phyloP scores from a whole-genome alignment of 1,140 invertebrate genomes.

The Mycetomoellerius zeteki region DNA sequence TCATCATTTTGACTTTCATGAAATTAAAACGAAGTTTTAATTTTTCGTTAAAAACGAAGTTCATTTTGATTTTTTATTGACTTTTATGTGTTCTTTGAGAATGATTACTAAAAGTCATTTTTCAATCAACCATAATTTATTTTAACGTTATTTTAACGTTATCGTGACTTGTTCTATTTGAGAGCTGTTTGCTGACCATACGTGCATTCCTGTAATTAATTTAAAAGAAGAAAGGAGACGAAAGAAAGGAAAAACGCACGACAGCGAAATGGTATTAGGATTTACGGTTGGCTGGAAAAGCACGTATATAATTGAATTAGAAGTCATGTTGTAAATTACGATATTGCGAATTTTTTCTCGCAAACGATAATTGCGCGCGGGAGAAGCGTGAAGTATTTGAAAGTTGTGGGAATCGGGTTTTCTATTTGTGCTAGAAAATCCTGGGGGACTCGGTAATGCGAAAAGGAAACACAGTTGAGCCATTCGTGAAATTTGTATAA shows the following conservation, averaged over 20 bases:
- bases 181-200: background rate
- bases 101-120: no score
- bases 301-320: background rate
- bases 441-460: background rate
- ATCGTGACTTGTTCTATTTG: no score
- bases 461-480: background rate
- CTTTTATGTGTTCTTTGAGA: no score
- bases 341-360: slow-evolving; percentile 5
- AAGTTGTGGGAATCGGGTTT: slow-evolving; percentile 11
- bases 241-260: background rate
- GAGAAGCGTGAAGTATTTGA: background rate
- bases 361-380: background rate
- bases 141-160: no score
- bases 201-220: slow-evolving; percentile 9
- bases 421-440: background rate
- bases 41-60: no score
- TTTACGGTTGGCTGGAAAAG: slow-evolving; percentile 27
- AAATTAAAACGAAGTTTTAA: no score
- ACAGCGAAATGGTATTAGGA: slow-evolving; percentile 8
- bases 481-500: slow-evolving; percentile 20
- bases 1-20: no score
- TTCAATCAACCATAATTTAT: no score
- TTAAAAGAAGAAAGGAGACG: background rate
- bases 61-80: no score
- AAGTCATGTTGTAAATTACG: background rate